Conservation (phyloP, 1,140 invertebrate species). For the Plectus sambesii region DNA sequence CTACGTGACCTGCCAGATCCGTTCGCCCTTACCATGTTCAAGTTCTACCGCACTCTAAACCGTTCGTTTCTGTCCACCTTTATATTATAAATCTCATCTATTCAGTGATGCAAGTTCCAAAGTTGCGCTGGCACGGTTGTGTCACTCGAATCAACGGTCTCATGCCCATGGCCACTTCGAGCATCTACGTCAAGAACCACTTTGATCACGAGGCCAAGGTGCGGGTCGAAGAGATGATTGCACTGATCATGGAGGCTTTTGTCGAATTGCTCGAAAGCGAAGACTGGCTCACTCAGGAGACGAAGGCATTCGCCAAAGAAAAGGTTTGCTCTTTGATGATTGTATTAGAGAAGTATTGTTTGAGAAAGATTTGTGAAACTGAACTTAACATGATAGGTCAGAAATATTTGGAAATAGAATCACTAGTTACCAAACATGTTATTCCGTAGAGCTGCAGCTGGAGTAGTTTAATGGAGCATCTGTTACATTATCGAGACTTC, state of each 20-base stretch:
- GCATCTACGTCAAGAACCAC: conserved; percentile 43
- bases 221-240: conserved; percentile 57
- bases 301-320: conserved; percentile 66
- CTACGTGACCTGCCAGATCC: conserved; percentile 41
- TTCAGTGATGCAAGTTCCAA: conserved; percentile 45
- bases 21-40: conserved; percentile 44
- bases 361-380: conserved; percentile 7
- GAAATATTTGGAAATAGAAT: conserved; percentile 4
- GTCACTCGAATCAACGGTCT: conserved; percentile 42
- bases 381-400: neutral
- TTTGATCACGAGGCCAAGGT: conserved; percentile 45
- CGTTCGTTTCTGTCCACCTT: conserved; percentile 20
- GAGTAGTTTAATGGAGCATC: no score
- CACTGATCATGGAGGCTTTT: conserved; percentile 72
- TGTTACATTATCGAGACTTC: no score
- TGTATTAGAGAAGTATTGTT: no score
- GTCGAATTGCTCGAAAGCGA: conserved; percentile 72
- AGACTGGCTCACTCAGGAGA: conserved; percentile 80
- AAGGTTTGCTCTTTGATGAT: conserved; percentile 40
- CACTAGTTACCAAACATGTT: conserved; percentile 12
- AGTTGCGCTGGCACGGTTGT: conserved; percentile 44
- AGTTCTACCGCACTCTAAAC: conserved; percentile 43
- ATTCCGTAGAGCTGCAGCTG: no score
- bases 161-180: conserved; percentile 44
- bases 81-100: conserved; percentile 4